phyloP scores from a whole-genome alignment of 2,888 invertebrate genomes.

The Loripinus fragilis region DNA sequence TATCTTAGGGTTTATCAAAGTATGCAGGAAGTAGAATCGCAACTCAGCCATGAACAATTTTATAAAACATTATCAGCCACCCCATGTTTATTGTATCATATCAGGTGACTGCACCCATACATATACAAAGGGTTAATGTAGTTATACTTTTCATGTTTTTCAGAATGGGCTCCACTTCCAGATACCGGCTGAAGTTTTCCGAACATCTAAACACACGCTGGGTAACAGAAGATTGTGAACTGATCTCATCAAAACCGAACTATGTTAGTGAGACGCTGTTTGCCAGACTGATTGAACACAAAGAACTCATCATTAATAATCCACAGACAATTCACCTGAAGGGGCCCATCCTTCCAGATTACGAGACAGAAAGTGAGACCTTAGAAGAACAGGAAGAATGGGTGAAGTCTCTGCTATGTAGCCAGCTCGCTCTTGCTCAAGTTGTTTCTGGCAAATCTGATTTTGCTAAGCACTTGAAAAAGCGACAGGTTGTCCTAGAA shows the following conservation, averaged over 20 bases:
- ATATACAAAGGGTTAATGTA: no score
- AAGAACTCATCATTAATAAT: slow-evolving; percentile 78
- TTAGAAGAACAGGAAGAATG: slow-evolving; percentile 85
- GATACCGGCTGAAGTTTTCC: slow-evolving; percentile 84
- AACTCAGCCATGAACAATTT: no score
- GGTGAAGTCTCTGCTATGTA: slow-evolving; percentile 85
- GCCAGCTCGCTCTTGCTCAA: slow-evolving; percentile 86
- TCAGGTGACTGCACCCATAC: no score
- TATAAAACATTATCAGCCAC: no score
- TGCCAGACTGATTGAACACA: slow-evolving; percentile 85
- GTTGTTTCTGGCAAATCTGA: slow-evolving; percentile 86
- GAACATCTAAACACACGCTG: slow-evolving; percentile 87
- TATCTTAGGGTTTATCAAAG: no score
- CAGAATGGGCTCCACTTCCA: slow-evolving; percentile 42
- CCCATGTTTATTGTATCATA: no score
- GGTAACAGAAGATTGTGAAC: slow-evolving; percentile 86
- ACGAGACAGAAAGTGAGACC: slow-evolving; percentile 85
- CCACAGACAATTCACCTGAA: slow-evolving; percentile 80
- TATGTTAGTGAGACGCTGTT: slow-evolving; percentile 85
- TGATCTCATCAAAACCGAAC: slow-evolving; percentile 84
- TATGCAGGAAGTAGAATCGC: no score
- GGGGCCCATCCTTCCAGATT: slow-evolving; percentile 85
- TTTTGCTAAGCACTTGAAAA: slow-evolving; percentile 86
- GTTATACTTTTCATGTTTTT: background rate
- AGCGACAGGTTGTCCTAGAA: slow-evolving; percentile 86